Base-by-base conservation (phyloP, 2,888 invertebrate genomes). In the Polydrusus cervinus region DNA sequence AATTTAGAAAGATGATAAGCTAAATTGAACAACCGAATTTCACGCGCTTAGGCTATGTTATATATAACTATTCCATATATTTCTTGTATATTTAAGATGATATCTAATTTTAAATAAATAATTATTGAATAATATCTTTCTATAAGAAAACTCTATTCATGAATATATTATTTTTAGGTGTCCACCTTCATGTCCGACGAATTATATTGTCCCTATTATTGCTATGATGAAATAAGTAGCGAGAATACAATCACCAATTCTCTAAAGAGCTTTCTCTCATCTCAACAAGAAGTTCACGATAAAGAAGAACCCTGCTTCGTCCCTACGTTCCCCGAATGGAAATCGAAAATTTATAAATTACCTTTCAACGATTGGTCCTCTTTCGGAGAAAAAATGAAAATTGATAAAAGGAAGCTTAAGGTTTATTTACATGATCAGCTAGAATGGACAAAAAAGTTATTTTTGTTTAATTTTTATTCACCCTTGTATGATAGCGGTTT, bases 321-420 rank as follows among this genome's bases (percentile, higher is more conserved):
- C 3, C 72, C 77, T 0, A 53, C 71, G 11, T 75, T 65, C 60
- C 79, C 79, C 0, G 79, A 81, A 61, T 83, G 83, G 84, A 82
- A 80, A 68, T 77, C 75, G n/a, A 77, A 80, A 40, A 81, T 82
- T 47, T 71, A 73, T 13, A 71, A 68, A 10, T 68, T 82, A 51
- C 79, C 81, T 2, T 82, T 82, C 64, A 76, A 77, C 18, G 77
- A 79, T 65, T 76, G 73, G 73, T 68, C 74, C 6, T 51, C 55
- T 2, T 76, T 74, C 49, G 75, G 61, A 3, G 70, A 69, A 47
- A 73, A 55, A 51, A 62, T 72, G 67, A 75, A 61, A 20, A 71
- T 78, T 25, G 79, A 80, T 60, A 75, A 75, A 40, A 67, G 76
- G 30, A 79, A 81, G 53, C 67, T 80, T 9, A 66, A 65, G 38